Conservation (phyloP, 1,140 invertebrate species). For the Yoshiicerus persimilis region DNA sequence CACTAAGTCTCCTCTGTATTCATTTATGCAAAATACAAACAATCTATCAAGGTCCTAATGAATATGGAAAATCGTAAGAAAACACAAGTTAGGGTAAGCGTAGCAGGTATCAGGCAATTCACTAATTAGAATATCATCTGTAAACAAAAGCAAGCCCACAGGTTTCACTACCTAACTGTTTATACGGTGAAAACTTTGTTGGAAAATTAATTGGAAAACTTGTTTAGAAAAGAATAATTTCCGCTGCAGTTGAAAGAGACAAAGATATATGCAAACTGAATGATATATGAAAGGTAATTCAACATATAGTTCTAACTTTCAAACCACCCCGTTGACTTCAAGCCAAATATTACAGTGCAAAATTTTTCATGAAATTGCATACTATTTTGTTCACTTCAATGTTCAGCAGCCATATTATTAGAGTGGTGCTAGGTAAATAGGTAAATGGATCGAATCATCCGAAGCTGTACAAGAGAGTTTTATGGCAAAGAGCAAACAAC, state of each 20-base stretch:
- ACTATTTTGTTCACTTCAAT: too few relatives aligned
- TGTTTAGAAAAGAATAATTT: too few relatives aligned
- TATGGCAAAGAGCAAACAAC: background rate
- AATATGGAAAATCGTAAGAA: background rate
- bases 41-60: background rate
- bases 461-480: too few relatives aligned
- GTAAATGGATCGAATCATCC: background rate
- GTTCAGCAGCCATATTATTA: too few relatives aligned
- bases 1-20: constrained; percentile 79
- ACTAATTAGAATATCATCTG: background rate
- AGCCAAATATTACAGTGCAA: too few relatives aligned
- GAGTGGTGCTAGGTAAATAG: background rate
- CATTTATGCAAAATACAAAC: background rate
- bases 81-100: too few relatives aligned
- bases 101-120: background rate
- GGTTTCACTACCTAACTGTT: background rate
- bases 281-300: too few relatives aligned
- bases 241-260: too few relatives aligned
- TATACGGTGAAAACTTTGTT: background rate
- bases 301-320: too few relatives aligned
- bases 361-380: too few relatives aligned
- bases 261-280: too few relatives aligned
- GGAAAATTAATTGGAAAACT: background rate
- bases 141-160: background rate
- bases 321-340: too few relatives aligned